Base-by-base conservation (phyloP, 1,140 invertebrate species). In the Hyles euphorbiae region DNA sequence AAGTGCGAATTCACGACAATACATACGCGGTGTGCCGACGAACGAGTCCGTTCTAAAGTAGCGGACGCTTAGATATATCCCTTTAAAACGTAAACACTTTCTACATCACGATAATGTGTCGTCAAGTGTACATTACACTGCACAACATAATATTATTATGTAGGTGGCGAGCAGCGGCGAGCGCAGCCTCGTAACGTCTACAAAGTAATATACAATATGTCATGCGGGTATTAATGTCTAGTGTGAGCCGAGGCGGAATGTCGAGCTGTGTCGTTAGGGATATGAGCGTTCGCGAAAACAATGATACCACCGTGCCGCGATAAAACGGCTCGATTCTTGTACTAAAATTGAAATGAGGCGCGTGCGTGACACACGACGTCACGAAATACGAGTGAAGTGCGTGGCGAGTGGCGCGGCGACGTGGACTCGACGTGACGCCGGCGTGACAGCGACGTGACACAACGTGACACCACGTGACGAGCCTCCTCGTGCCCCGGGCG, bases 341-440 rank as follows among this genome's bases (percentile, higher is more conserved):
- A 70, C 52, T 67, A 67, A 70, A 67, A 70, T 70, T 64, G 59
- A 71, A 65, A 67, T 71, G 58, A 65, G 56, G 63, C 60, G 54
- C 58, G 63, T 70, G 68, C 68, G 68, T 71, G 68, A 71, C 63
- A 50, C 62, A 63, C 54, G 57, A 53, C 49, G 65, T 67, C 65
- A 71, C 68, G 68, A 65, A 65, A 65, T 62, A 56, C 62, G 60
- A 58, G 65, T 67, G 54, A 5, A 34, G 32, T 67, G 61, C 68
- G 56, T 64, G 61, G 58, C 53, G 56, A 58, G 22, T 56, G 22
- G 33, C 9, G 44, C 45, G 11, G 8, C 34, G 45, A 34, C 45
- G 8, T n/a, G n/a, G 46, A 5, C 7, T 8, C 12, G 46, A 11
- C n/a, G 46, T 40, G 36, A 40, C 36, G 36, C 5, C 36, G 36